phyloP scores from a whole-genome alignment of 2,113 vertebrate genomes.

The Chaetodon trifascialis region DNA sequence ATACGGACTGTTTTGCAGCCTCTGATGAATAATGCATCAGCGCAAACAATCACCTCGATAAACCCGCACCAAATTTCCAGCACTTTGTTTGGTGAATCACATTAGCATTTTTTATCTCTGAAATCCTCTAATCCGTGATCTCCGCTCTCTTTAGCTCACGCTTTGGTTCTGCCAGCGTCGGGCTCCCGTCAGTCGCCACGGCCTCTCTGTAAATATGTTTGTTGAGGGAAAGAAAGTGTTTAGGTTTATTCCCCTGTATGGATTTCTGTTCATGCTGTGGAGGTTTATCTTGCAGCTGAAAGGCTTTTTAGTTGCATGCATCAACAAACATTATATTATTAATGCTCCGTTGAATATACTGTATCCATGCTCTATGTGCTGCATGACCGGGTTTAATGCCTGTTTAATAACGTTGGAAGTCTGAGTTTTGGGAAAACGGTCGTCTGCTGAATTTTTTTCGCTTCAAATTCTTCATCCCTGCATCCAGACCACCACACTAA shows the following conservation, averaged over 20 bases:
- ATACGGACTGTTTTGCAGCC: not conserved
- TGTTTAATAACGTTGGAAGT: not conserved
- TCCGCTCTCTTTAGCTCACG: constrained; percentile 11
- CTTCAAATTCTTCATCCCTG: not conserved
- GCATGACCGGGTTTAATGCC: not conserved
- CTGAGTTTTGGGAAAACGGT: not conserved
- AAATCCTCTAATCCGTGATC: constrained; percentile 26
- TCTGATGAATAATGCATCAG: constrained; percentile 50
- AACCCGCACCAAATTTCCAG: constrained; percentile 13
- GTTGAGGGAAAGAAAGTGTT: not conserved
- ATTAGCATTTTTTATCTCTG: constrained; percentile 41
- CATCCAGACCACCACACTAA: constrained; percentile 37
- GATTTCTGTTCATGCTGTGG: not conserved
- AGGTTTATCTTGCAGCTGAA: not conserved
- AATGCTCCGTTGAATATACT: constrained; percentile 1
- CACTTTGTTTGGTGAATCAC: constrained; percentile 36
- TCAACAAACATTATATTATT: constrained; percentile 18
- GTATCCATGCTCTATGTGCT: not conserved
- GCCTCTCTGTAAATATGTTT: constrained; percentile 2
- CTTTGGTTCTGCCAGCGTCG: not conserved
- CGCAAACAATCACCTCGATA: constrained; percentile 35
- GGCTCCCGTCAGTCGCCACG: not conserved
- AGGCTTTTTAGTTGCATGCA: constrained; percentile 6
- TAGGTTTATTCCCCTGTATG: constrained; percentile 1
- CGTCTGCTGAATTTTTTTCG: not conserved